These are phyloP conservation scores for Muscina levida DNA, from an alignment of 2,888 invertebrate genomes.

Conservation along the genomic window DNA sequence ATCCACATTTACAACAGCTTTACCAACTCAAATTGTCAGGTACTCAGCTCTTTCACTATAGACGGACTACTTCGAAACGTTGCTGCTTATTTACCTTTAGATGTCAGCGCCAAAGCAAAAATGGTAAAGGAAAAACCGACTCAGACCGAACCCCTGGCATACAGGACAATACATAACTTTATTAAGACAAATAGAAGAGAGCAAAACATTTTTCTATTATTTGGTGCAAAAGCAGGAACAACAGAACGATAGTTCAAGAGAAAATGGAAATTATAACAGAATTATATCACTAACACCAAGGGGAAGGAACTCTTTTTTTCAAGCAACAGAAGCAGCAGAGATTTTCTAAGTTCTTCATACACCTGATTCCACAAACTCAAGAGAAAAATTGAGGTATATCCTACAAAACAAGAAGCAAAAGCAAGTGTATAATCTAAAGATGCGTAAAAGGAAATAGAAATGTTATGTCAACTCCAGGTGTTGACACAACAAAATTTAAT, in stretches of 20 bases:
- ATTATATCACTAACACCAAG: slow-evolving; percentile 12
- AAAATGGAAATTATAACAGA: slow-evolving; percentile 24
- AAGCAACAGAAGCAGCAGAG: not conserved
- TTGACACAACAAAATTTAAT: slow-evolving; percentile 47
- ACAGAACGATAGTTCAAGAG: not conserved
- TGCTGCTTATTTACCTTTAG: no score
- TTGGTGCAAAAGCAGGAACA: not conserved
- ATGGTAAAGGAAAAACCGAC: not conserved
- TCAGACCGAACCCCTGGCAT: not conserved
- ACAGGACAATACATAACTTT: slow-evolving; percentile 24
- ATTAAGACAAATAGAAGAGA: slow-evolving; percentile 34
- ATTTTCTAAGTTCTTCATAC: not conserved
- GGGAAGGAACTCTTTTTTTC: not conserved
- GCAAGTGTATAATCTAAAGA: slow-evolving; percentile 23
- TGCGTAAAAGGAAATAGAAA: slow-evolving; percentile 13
- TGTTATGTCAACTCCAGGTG: slow-evolving; percentile 53
- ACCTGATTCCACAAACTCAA: slow-evolving; percentile 17
- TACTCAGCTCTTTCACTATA: not conserved
- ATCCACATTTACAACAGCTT: slow-evolving; percentile 29
- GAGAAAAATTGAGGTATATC: no score
- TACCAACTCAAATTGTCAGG: slow-evolving; percentile 29
- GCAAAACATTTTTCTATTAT: slow-evolving; percentile 36
- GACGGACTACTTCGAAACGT: not conserved
- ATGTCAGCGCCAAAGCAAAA: not conserved
- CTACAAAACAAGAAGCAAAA: slow-evolving; percentile 3